phyloP scores from a whole-genome alignment of 2,888 invertebrate species.

The Scaptomyza caliginosa region DNA sequence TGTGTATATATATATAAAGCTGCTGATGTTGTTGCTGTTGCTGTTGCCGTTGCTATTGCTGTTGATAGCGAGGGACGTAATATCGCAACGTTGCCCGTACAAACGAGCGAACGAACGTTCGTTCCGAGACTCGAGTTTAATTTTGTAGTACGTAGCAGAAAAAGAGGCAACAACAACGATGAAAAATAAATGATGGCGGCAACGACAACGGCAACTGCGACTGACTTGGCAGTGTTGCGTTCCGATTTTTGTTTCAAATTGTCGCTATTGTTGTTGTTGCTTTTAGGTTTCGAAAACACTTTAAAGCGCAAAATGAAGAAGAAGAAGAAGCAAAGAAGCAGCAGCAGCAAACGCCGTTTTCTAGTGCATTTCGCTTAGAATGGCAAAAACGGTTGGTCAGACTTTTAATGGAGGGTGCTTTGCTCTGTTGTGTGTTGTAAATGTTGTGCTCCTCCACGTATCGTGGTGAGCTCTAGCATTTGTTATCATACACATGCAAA shows the following conservation, averaged over 20 bases:
- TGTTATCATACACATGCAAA: constrained; percentile 22
- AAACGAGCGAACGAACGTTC: constrained; percentile 73
- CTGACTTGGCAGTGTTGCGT: constrained; percentile 78
- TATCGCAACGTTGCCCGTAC: constrained; percentile 78
- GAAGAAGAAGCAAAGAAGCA: constrained; percentile 40
- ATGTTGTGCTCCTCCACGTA: constrained; percentile 27
- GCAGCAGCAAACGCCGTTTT: constrained; percentile 51
- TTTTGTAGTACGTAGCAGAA: constrained; percentile 78
- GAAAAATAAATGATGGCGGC: constrained; percentile 78
- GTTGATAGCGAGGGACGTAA: constrained; percentile 76
- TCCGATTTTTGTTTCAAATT: constrained; percentile 76
- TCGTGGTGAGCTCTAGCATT: constrained; percentile 41
- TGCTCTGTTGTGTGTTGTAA: constrained; percentile 19
- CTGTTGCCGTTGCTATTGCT: constrained; percentile 45
- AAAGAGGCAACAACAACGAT: constrained; percentile 58
- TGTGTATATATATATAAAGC: too few species aligned
- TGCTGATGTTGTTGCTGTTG: constrained; percentile 40
- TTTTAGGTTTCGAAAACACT: constrained; percentile 72
- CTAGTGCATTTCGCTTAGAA: constrained; percentile 77
- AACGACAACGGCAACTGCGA: constrained; percentile 61
- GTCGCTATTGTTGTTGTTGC: constrained; percentile 44
- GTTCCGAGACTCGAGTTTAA: constrained; percentile 77
- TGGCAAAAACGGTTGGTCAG: constrained; percentile 69
- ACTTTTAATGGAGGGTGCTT: constrained; percentile 52
- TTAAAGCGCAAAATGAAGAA: constrained; percentile 49